These are phyloP conservation scores for Indicator indicator DNA, from an alignment of 2,113 vertebrate species.

Conservation along the genomic window DNA sequence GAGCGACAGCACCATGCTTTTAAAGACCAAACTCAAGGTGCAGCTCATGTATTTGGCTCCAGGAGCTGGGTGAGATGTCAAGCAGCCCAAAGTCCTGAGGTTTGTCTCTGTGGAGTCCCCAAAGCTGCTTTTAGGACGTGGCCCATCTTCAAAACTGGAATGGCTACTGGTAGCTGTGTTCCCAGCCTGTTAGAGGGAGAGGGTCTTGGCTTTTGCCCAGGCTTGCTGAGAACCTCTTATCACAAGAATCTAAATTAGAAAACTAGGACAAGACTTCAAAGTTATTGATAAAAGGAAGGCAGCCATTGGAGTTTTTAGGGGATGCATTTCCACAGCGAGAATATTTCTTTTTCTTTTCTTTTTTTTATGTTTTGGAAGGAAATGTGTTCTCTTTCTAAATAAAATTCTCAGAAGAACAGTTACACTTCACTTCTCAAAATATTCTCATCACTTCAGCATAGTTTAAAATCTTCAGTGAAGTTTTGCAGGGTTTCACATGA, in stretches of 20 bases:
- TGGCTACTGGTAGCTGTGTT: not conserved
- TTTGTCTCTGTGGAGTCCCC: not conserved
- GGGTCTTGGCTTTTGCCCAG: constrained; percentile 10
- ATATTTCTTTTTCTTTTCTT: not conserved
- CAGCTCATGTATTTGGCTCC: not conserved
- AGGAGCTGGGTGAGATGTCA: not conserved
- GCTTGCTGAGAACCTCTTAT: not conserved
- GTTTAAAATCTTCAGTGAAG: not conserved
- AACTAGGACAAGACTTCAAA: constrained; percentile 56
- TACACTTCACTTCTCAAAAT: not conserved
- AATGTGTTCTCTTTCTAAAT: not conserved
- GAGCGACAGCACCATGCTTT: not conserved
- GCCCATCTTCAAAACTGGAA: not conserved
- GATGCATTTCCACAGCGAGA: not conserved
- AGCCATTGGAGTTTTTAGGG: constrained; percentile 7
- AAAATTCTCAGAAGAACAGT: not conserved
- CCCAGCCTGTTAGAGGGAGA: not conserved
- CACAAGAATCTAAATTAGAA: constrained; percentile 51
- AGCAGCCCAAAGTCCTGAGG: not conserved
- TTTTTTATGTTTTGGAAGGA: not conserved
- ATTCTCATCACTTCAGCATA: not conserved
- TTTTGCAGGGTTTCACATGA: not conserved
- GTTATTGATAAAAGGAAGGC: constrained; percentile 50
- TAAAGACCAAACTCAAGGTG: not conserved
- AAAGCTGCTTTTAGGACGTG: not conserved